A percentile compares a stretch with the other conserved stretches of the same genome.
Conservation (phyloP, 2,797 vertebrate genomes). For the Odontamblyopus rebecca region DNA sequence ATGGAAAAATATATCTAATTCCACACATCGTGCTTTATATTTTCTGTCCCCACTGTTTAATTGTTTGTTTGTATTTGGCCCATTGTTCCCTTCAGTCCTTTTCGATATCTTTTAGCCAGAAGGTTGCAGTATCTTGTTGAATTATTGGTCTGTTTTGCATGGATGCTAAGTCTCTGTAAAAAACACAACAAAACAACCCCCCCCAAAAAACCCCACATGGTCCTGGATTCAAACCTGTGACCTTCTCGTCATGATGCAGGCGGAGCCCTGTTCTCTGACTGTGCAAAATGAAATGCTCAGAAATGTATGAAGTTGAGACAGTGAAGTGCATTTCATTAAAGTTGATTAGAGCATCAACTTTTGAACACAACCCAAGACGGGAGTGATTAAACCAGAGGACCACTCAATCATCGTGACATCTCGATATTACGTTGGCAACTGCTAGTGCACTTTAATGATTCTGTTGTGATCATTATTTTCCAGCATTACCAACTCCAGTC, state of each 20-base stretch:
- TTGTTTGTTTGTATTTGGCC: no score
- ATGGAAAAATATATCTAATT: no score
- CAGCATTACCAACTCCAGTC: conserved; percentile 19
- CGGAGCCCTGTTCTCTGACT: background rate
- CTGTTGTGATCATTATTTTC: background rate
- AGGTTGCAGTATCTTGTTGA: no score
- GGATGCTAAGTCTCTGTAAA: no score
- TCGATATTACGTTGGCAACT: background rate
- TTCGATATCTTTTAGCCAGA: no score
- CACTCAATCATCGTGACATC: background rate
- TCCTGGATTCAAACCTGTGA: background rate
- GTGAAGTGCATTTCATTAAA: background rate
- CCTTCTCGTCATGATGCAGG: background rate
- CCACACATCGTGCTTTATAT: no score
- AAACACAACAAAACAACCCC: background rate
- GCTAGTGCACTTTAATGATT: conserved; percentile 2
- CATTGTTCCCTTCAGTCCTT: no score
- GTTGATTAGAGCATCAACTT: conserved; percentile 1
- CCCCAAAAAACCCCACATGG: background rate
- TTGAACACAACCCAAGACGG: conserved; percentile 1
- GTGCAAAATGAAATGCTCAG: background rate
- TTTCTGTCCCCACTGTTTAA: no score
- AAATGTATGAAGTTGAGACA: background rate
- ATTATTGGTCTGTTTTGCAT: no score
- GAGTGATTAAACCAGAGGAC: conserved; percentile 7